phyloP scores from a whole-genome alignment of 2,888 invertebrate genomes.

The Clitarchus hookeri region DNA sequence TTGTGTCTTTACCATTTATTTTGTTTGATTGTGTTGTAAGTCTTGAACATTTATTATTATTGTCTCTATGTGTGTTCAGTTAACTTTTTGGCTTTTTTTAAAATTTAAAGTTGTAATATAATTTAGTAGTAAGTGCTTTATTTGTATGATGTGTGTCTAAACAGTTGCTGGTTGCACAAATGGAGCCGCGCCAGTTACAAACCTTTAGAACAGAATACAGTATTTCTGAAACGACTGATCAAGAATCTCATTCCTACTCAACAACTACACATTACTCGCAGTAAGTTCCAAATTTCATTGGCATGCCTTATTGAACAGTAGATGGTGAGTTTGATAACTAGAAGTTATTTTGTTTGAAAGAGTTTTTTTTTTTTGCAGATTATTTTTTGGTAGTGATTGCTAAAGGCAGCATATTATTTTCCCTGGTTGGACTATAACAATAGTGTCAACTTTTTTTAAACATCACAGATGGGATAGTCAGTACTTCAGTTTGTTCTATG shows the following conservation, averaged over 20 bases:
- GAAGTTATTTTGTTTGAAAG: too few species aligned
- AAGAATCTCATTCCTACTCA: conserved; percentile 54
- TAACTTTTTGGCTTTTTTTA: neutral
- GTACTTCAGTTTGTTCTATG: too few species aligned
- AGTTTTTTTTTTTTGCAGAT: too few species aligned
- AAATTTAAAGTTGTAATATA: neutral
- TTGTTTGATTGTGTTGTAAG: too few species aligned
- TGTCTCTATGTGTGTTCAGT: neutral
- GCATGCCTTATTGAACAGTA: conserved; percentile 24
- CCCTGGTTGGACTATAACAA: too few species aligned
- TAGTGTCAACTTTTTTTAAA: too few species aligned
- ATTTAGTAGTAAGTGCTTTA: neutral
- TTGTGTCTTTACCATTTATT: too few species aligned
- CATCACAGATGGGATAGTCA: too few species aligned
- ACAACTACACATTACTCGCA: conserved; percentile 64
- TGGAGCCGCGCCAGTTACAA: conserved; percentile 71
- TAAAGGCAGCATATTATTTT: too few species aligned
- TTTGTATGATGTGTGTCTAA: conserved; percentile 49
- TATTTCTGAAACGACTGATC: conserved; percentile 62
- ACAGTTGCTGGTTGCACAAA: conserved; percentile 69
- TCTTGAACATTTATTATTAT: too few species aligned
- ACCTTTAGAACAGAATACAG: conserved; percentile 86
- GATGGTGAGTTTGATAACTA: too few species aligned
- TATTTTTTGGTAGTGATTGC: too few species aligned
- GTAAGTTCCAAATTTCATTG: conserved; percentile 39